phyloP scores from a whole-genome alignment of 2,113 vertebrate genomes.

The Scytalopus superciliaris region DNA sequence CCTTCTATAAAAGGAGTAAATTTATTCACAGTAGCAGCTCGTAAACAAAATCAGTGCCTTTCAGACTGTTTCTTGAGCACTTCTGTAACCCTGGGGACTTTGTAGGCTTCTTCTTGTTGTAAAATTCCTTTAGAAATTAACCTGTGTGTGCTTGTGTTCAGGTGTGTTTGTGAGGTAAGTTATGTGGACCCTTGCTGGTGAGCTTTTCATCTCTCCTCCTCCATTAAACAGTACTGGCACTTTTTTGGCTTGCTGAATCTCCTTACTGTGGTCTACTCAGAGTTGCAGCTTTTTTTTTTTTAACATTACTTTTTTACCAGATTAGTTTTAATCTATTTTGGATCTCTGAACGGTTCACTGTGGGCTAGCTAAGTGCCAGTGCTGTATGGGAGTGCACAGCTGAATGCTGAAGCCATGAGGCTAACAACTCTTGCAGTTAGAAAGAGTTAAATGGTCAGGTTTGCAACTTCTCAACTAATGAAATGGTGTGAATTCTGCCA shows the following conservation, averaged over 20 bases:
- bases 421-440: not conserved
- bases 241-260: not conserved
- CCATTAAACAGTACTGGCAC: not conserved
- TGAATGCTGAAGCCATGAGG: not conserved
- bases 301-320: not conserved
- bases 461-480: not conserved
- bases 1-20: not conserved
- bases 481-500: not conserved
- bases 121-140: not conserved
- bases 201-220: not conserved
- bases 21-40: not conserved
- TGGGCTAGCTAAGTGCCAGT: not conserved
- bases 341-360: not conserved
- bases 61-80: not conserved
- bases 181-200: not conserved
- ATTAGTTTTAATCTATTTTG: not conserved
- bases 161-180: not conserved
- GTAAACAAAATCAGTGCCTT: not conserved
- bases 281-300: not conserved
- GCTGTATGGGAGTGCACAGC: not conserved
- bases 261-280: not conserved
- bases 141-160: not conserved
- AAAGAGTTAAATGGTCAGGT: not conserved
- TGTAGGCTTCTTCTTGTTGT: not conserved
- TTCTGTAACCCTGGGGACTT: not conserved